Evolutionary conservation across 1,140 invertebrate genomes (phyloP).

Genomic region (Melipona quadrifasciata): DNA sequence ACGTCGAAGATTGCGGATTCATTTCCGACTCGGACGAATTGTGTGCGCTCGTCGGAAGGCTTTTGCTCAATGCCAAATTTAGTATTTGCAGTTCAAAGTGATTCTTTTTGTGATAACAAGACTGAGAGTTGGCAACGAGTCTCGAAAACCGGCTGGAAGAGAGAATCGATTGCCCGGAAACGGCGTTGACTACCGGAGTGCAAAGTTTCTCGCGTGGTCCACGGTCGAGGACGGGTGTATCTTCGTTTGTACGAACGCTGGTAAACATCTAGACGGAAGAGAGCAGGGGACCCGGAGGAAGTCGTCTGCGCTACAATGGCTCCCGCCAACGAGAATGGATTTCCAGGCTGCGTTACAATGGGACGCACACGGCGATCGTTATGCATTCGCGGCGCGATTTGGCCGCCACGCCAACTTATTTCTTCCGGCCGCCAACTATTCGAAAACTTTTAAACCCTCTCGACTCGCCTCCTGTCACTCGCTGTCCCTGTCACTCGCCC

Average conservation of each 20-base stretch:
- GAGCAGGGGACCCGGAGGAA: constrained; percentile 47
- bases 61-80: no score
- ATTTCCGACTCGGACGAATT: no score
- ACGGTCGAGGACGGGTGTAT: constrained; percentile 21
- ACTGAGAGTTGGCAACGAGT: no score
- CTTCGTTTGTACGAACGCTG: constrained; percentile 36
- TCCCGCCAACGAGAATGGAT: constrained; percentile 58
- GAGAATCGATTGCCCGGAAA: not conserved
- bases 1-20: not conserved
- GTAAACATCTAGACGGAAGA: constrained; percentile 46
- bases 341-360: constrained; percentile 58
- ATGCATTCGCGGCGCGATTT: constrained; percentile 63
- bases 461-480: no score
- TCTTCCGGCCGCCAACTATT: constrained; percentile 52
- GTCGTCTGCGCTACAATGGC: constrained; percentile 54
- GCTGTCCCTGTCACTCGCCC: not conserved
- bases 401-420: constrained; percentile 64
- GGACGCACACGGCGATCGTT: constrained; percentile 56
- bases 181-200: not conserved
- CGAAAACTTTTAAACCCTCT: constrained; percentile 11
- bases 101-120: no score
- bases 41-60: not conserved
- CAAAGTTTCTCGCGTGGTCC: constrained; percentile 19
- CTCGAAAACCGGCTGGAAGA: no score
- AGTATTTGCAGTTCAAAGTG: no score